These are phyloP conservation scores for Ptyas mucosa DNA, from an alignment of 2,113 vertebrate genomes.

Conservation along the genomic window DNA sequence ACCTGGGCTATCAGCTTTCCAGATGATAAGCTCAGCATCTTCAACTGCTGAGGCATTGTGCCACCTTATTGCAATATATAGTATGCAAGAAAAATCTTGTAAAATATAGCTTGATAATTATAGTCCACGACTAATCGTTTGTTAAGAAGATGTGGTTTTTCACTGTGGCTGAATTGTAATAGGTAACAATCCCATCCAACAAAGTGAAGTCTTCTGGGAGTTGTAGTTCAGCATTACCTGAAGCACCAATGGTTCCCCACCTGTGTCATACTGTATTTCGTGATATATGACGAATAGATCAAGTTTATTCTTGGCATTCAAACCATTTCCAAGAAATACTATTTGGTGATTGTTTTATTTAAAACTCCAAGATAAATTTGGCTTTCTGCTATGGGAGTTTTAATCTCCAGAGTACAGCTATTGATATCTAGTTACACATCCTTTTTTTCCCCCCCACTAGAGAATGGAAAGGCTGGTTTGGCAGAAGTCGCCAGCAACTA, in stretches of 20 bases:
- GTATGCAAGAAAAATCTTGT: neutral
- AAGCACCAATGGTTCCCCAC: no score
- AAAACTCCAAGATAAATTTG: constrained; percentile 55
- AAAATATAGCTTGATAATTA: neutral
- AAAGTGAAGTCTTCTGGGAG: neutral
- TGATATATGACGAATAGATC: neutral
- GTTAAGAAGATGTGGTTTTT: neutral
- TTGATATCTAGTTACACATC: constrained; percentile 52
- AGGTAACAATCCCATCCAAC: neutral
- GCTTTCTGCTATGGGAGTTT: constrained; percentile 23
- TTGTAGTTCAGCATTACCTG: neutral
- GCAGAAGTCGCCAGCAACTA: constrained; percentile 54
- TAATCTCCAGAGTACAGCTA: constrained; percentile 39
- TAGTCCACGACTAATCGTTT: neutral
- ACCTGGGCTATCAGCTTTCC: neutral
- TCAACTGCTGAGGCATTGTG: neutral
- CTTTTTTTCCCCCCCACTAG: neutral
- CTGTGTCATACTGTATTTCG: neutral
- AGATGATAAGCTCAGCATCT: neutral
- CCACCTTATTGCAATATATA: neutral
- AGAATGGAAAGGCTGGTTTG: constrained; percentile 54
- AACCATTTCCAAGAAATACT: neutral
- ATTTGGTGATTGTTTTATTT: neutral
- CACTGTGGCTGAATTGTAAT: neutral
- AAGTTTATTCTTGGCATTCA: neutral